These are phyloP conservation scores for Mya arenaria DNA, from an alignment of 1,140 invertebrate genomes.

Conservation along the genomic window DNA sequence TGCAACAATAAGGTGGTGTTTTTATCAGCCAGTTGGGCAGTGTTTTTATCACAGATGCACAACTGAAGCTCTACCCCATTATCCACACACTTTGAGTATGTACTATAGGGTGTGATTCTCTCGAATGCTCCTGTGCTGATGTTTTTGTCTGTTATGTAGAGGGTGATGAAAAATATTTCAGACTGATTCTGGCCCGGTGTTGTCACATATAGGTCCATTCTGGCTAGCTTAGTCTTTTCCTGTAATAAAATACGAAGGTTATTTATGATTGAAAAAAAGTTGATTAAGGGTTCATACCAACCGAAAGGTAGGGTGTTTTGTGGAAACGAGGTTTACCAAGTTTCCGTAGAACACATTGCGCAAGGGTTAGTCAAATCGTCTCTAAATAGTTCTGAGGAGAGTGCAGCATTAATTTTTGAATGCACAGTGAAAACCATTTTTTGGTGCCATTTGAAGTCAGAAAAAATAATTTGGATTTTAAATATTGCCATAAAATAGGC, in stretches of 20 bases:
- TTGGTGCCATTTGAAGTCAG: no score
- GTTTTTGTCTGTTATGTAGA: neutral
- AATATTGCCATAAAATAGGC: no score
- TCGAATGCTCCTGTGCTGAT: constrained; percentile 60
- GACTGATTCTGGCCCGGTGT: neutral
- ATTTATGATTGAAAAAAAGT: neutral
- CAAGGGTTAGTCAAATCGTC: neutral
- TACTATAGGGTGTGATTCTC: constrained; percentile 66
- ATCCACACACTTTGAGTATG: constrained; percentile 65
- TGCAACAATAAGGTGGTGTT: no score
- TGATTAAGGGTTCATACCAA: neutral
- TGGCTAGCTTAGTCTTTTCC: constrained; percentile 51
- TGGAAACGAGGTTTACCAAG: neutral
- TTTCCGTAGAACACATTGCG: neutral
- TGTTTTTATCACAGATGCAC: constrained; percentile 63
- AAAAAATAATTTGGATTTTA: no score
- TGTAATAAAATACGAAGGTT: constrained; percentile 47
- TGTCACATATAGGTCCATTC: constrained; percentile 66
- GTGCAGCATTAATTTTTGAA: no score
- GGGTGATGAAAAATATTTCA: constrained; percentile 68
- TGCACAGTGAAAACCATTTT: neutral
- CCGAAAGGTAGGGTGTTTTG: neutral
- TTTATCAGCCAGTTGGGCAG: no score
- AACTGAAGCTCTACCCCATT: constrained; percentile 62
- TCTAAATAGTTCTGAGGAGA: no score